phyloP scores from a whole-genome alignment of 2,113 vertebrate species.

The Hassar affinis region DNA sequence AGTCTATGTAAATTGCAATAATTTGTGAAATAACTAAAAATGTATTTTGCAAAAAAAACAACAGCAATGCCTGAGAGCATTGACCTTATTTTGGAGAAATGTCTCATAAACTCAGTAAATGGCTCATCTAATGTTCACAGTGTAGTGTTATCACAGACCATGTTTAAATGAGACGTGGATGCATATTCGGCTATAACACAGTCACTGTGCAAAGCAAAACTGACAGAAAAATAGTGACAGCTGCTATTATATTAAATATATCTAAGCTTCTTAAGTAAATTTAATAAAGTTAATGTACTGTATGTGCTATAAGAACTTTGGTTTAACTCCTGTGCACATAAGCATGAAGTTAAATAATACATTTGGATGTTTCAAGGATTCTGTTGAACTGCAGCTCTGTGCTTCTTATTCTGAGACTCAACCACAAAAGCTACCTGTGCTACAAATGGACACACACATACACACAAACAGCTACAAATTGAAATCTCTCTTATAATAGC shows the following conservation, averaged over 20 bases:
- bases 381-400: not conserved
- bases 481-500: conserved; percentile 16
- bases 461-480: not conserved
- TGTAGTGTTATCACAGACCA: not conserved
- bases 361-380: not conserved
- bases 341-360: not conserved
- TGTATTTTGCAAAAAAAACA: too few relatives aligned
- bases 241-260: not conserved
- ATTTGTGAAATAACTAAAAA: too few relatives aligned
- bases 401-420: not conserved
- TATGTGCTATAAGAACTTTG: not conserved
- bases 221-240: not conserved
- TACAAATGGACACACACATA: conserved; percentile 6
- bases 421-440: conserved; percentile 5
- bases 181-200: not conserved
- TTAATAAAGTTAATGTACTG: not conserved
- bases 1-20: not conserved
- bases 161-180: not conserved
- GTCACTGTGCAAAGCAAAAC: not conserved
- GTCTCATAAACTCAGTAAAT: too few relatives aligned
- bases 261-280: not conserved
- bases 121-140: not conserved
- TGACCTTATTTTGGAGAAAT: not conserved
- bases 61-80: too few relatives aligned
- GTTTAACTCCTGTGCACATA: not conserved